phyloP scores from a whole-genome alignment of 2,888 invertebrate genomes.

The Phengaris alcon region DNA sequence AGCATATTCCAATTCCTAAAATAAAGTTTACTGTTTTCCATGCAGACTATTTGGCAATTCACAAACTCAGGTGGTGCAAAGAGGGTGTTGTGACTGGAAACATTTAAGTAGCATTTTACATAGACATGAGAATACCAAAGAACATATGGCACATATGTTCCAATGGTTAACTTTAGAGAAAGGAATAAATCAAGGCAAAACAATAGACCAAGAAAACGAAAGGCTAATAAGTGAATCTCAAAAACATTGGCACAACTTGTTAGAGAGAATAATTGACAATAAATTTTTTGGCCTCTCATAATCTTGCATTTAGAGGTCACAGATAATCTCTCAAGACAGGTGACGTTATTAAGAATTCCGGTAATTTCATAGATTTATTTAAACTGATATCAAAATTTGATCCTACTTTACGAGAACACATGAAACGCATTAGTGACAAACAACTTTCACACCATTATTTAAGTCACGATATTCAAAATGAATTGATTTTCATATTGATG shows the following conservation, averaged over 20 bases:
- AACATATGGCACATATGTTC: no score
- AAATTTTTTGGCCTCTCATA: conserved; percentile 19
- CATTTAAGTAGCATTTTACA: no score
- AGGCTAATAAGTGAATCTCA: conserved; percentile 33
- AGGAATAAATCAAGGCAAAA: no score
- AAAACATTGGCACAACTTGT: conserved; percentile 33
- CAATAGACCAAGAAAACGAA: conserved; percentile 33
- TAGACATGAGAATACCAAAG: no score
- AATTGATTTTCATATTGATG: conserved; percentile 34
- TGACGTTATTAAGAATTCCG: conserved; percentile 31
- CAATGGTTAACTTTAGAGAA: no score
- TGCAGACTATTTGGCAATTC: no score
- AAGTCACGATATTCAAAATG: conserved; percentile 32
- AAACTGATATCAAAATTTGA: conserved; percentile 30
- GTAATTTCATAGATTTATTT: conserved; percentile 31
- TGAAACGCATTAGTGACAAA: conserved; percentile 33
- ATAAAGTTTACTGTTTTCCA: no score
- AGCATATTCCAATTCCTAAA: no score
- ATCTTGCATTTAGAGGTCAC: conserved; percentile 25
- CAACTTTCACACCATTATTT: conserved; percentile 34
- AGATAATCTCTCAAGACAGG: conserved; percentile 21
- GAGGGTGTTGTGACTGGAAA: no score
- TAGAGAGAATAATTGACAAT: conserved; percentile 22
- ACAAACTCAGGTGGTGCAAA: no score
- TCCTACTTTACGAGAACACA: conserved; percentile 32